These are phyloP conservation scores for Rhynchomys soricoides DNA, from an alignment of 2,113 vertebrate species.

Conservation along the genomic window DNA sequence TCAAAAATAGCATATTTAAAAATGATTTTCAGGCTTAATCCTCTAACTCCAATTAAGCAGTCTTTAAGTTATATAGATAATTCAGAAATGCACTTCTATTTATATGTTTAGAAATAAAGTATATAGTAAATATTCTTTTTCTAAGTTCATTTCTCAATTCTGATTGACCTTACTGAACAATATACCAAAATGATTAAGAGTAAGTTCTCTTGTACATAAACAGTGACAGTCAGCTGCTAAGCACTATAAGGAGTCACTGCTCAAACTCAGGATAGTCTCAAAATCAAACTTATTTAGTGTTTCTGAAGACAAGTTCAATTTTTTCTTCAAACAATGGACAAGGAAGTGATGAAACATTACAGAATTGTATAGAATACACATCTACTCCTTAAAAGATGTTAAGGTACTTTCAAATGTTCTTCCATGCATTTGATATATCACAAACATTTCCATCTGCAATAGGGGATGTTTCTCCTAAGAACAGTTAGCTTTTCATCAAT, in stretches of 20 bases:
- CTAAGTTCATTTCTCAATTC: neutral
- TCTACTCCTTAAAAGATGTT: neutral
- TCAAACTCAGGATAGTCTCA: neutral
- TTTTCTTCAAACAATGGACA: neutral
- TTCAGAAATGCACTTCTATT: neutral
- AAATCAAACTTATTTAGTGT: neutral
- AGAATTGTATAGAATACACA: neutral
- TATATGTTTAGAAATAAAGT: neutral
- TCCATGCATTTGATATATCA: neutral
- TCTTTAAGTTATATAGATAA: constrained; percentile 27
- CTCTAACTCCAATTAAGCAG: neutral
- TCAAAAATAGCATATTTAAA: constrained; percentile 22
- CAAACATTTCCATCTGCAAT: neutral
- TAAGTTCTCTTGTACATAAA: constrained; percentile 42
- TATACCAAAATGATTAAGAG: constrained; percentile 35
- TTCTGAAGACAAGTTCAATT: neutral
- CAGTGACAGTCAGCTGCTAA: constrained; percentile 10
- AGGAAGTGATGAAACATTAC: neutral
- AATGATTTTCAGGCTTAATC: neutral
- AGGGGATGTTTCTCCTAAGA: neutral
- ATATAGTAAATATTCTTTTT: neutral
- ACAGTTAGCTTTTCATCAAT: neutral
- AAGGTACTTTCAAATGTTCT: neutral
- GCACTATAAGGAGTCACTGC: neutral
- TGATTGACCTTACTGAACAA: neutral